A percentile compares a stretch with the other conserved stretches of the same genome.
Conservation (phyloP, 1,140 invertebrate species). For the Drosophila eugracilis region DNA sequence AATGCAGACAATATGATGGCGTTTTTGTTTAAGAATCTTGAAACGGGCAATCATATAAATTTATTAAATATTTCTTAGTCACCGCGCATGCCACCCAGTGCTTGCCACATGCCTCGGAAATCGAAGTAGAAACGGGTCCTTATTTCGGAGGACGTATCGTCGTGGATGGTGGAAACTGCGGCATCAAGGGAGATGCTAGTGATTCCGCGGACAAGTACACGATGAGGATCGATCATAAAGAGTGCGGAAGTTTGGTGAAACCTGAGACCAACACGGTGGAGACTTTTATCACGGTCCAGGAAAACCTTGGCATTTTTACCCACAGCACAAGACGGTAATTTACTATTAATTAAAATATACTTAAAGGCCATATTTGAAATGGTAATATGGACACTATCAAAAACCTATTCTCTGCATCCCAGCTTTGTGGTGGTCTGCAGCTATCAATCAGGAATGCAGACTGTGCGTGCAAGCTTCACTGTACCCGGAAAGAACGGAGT, state of each 20-base stretch:
- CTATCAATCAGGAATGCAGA: constrained; percentile 91
- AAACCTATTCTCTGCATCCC: neutral
- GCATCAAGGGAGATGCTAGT: constrained; percentile 87
- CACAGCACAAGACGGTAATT: constrained; percentile 90
- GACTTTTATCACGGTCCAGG: constrained; percentile 92
- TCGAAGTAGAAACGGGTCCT: constrained; percentile 92
- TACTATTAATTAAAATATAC: no score
- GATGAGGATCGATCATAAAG: constrained; percentile 89
- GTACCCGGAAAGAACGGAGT: constrained; percentile 86
- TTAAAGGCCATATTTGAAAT: no score
- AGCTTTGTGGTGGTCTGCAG: constrained; percentile 91
- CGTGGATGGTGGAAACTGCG: constrained; percentile 87
- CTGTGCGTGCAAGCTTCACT: constrained; percentile 90
- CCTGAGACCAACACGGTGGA: constrained; percentile 89
- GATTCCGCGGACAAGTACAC: constrained; percentile 90
- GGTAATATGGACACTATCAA: no score
- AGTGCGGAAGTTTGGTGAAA: constrained; percentile 91
- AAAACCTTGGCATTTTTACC: constrained; percentile 92
- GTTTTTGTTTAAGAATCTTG: no score
- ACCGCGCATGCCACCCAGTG: constrained; percentile 91
- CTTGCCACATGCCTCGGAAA: constrained; percentile 90
- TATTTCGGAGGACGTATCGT: constrained; percentile 91
- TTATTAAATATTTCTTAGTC: constrained; percentile 86
- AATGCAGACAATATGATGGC: no score
- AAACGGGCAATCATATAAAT: no score